Evolutionary conservation across 2,888 invertebrate genomes (phyloP), one percentile per base, ranked within the genome.

Genomic region (Drosophila buzzatii): DNA sequence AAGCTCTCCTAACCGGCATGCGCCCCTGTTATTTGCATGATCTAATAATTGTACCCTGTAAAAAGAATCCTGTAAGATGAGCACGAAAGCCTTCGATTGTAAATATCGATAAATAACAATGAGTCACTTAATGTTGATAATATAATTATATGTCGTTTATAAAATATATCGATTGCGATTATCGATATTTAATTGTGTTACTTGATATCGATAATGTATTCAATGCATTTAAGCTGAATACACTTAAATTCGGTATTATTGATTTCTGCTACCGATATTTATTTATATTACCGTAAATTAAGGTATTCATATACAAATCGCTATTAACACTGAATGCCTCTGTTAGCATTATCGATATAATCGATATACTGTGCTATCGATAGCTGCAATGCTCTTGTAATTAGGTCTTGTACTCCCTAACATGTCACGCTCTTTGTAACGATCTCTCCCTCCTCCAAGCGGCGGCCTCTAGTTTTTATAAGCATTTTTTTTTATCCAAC

Each of bases 1-100:
- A 63, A 47, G 52, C 62, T 51, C 66, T 62, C 59, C 62, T 76
- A 76, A 78, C 62, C 65, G 71, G 81, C 85, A 82, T 82, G 81
- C 23, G 78, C 69, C 60, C 70, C 31, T 42, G 57, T 75, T 53
- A 16, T 20, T 76, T 85, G 82, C 82, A 82, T 82, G 82, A 69
- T 63, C 64, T 74, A 65, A 41, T 72, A 51, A 55, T 60, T 45
- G 39, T 59, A 51, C 37, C 14, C 31, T 53, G 41, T 60, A 62
- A 49, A 39, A 53, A 63, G 45, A 55, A 12, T 35, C 12, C 37
- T 23, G 16, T 33, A 14, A 51, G 49, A 33, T 31, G 62, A 59
- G 33, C 44, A 33, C 10, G 16, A 45, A 42, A 41, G 49, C 59
- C 52, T 27, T 35, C 60, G 27, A 31, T 10, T 31, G 49, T 18